phyloP scores from a whole-genome alignment of 2,113 vertebrate species.

The Lophura nycthemera region DNA sequence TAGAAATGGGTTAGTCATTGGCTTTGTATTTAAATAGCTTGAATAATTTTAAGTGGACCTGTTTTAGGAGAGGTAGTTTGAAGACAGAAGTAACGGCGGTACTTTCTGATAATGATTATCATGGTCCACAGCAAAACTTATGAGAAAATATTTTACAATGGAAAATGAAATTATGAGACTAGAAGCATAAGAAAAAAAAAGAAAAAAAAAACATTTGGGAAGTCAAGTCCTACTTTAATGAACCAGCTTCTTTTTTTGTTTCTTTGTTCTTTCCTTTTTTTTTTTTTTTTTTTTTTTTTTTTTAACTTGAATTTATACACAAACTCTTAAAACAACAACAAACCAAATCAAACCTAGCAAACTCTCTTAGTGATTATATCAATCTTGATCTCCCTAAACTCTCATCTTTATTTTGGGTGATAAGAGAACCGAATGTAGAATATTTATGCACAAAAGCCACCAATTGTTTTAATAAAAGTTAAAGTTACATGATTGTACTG shows the following conservation, averaged over 20 bases:
- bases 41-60: neutral
- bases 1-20: neutral
- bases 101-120: neutral
- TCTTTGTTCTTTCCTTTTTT: too few relatives aligned
- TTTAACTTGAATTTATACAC: neutral
- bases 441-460: neutral
- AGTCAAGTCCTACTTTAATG: neutral
- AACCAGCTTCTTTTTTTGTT: neutral
- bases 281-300: neutral
- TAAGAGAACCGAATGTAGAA: constrained; percentile 14
- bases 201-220: neutral
- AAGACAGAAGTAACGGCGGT: neutral
- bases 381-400: neutral
- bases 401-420: constrained; percentile 15
- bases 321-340: neutral
- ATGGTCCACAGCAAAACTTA: neutral
- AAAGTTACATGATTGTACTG: neutral
- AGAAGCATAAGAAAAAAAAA: neutral
- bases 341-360: neutral
- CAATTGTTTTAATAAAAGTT: neutral
- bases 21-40: neutral
- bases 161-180: neutral
- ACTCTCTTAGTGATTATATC: neutral
- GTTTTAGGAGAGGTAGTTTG: neutral
- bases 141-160: neutral